Evolutionary conservation across 2,888 invertebrate genomes (phyloP).

Genomic region (Euproctis similis): DNA sequence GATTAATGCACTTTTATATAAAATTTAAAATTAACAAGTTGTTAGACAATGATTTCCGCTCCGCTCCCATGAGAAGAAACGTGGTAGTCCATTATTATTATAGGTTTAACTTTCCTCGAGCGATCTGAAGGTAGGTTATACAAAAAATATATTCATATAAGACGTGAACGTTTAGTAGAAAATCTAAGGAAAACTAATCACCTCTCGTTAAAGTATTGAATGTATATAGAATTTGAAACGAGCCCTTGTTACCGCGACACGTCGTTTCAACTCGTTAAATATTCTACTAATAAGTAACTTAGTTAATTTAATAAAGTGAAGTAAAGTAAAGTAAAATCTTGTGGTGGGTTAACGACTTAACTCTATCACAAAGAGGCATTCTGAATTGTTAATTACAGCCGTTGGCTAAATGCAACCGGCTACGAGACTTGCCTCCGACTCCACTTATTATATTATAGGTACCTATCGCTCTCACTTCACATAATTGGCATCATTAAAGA

Average conservation of each 20-base stretch:
- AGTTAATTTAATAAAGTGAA: slow-evolving; percentile 38
- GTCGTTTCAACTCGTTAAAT: slow-evolving; percentile 25
- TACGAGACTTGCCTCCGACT: slow-evolving; percentile 41
- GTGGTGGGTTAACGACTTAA: slow-evolving; percentile 44
- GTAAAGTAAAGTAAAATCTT: slow-evolving; percentile 45
- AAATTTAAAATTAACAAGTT: too few relatives aligned
- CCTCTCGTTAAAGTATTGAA: slow-evolving; percentile 3
- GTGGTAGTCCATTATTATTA: too few relatives aligned
- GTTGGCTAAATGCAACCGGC: slow-evolving; percentile 52
- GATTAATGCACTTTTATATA: too few relatives aligned
- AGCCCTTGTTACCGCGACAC: slow-evolving; percentile 9
- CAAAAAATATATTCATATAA: too few relatives aligned
- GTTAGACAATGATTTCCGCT: too few relatives aligned
- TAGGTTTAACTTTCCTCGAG: too few relatives aligned
- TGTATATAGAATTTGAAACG: slow-evolving; percentile 14
- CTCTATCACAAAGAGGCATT: slow-evolving; percentile 56
- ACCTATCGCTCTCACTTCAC: slow-evolving; percentile 17
- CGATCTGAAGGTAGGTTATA: too few relatives aligned
- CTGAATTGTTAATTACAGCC: slow-evolving; percentile 67
- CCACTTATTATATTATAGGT: slow-evolving; percentile 16
- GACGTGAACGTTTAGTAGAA: too few relatives aligned
- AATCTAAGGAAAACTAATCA: too few relatives aligned
- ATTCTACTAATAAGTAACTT: slow-evolving; percentile 29
- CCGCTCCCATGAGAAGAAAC: too few relatives aligned
- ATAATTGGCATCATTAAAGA: slow-evolving; percentile 34